Percentiles rank a stretch among this genome's conserved stretches.
These are phyloP conservation scores for Monodelphis domestica DNA, from an alignment of 2,797 vertebrate genomes.

Conservation along the genomic window DNA sequence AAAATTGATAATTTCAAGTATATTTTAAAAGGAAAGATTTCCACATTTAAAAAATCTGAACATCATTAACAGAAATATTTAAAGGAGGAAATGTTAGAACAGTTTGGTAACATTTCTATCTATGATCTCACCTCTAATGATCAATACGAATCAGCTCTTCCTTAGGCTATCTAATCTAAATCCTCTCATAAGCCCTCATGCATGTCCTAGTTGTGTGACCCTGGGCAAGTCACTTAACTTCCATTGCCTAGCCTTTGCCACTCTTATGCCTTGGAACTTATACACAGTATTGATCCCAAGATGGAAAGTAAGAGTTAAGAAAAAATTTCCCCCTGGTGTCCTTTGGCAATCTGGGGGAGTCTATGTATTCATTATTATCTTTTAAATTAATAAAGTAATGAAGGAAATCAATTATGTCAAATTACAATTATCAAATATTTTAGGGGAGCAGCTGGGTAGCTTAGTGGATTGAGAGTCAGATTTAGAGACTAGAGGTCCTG, in stretches of 20 bases:
- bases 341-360: too few species aligned
- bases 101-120: neutral
- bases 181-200: neutral
- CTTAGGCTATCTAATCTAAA: neutral
- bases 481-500: too few species aligned
- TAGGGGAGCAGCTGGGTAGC: too few species aligned
- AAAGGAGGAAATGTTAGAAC: neutral
- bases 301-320: too few species aligned
- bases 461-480: too few species aligned
- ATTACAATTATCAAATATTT: neutral
- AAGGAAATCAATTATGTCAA: neutral
- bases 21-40: neutral
- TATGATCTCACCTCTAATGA: neutral
- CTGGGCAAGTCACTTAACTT: too few species aligned
- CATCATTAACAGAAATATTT: neutral
- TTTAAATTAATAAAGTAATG: neutral
- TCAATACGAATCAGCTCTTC: neutral
- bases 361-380: neutral
- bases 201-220: too few species aligned
- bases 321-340: too few species aligned
- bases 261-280: too few species aligned
- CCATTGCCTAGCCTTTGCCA: too few species aligned
- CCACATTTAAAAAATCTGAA: neutral
- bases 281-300: too few species aligned
- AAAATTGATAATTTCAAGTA: neutral